These are phyloP conservation scores for Emydura subglobosa DNA, from an alignment of 2,113 vertebrate genomes.

Conservation along the genomic window DNA sequence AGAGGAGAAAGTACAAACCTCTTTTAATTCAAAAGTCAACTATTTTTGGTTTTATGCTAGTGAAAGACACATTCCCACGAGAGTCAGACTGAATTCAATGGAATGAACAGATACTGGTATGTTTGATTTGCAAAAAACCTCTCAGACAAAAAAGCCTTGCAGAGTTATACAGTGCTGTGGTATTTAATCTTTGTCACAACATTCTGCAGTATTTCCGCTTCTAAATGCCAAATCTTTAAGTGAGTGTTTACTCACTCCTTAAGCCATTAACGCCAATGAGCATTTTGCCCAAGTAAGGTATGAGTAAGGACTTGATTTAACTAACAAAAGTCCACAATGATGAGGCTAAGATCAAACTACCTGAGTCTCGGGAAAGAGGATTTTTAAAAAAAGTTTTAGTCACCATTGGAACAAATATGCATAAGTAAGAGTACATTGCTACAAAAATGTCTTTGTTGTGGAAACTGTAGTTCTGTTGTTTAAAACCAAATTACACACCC, in stretches of 20 bases:
- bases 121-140: background rate
- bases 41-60: background rate
- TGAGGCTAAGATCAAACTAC: background rate
- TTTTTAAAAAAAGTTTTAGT: background rate
- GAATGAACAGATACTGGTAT: background rate
- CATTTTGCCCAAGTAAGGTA: background rate
- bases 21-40: background rate
- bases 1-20: background rate
- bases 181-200: background rate
- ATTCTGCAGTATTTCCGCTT: background rate
- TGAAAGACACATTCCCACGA: background rate
- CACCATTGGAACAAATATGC: background rate
- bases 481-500: background rate
- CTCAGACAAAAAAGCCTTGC: background rate
- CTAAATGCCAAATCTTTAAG: background rate
- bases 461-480: rapidly evolving
- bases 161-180: background rate
- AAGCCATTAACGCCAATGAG: background rate
- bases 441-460: background rate
- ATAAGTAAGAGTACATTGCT: background rate
- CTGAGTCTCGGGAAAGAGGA: background rate
- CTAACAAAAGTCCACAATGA: background rate
- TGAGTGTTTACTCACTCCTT: background rate
- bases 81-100: background rate
- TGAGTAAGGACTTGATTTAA: background rate